A percentile compares a stretch with the other conserved stretches of the same genome.
Conservation (phyloP, 1,140 invertebrate genomes). For the Triops cancriformis region DNA sequence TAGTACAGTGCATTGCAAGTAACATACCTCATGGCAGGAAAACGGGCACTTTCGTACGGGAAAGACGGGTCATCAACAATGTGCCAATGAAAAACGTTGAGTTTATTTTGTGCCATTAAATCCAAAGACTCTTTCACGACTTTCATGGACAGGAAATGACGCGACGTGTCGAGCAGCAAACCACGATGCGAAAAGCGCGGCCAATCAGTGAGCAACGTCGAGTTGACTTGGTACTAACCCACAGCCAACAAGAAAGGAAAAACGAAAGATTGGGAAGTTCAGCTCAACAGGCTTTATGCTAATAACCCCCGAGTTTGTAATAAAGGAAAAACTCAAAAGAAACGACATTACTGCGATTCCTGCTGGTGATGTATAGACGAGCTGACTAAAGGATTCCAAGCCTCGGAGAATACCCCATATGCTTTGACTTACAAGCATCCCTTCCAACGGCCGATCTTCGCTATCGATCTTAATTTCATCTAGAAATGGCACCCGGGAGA, state of each 20-base stretch:
- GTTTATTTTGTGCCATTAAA: conserved; percentile 78
- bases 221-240: conserved; percentile 39
- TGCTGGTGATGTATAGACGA: conserved; percentile 46
- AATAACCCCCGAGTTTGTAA: conserved; percentile 13
- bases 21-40: conserved; percentile 59
- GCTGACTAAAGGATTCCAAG: conserved; percentile 67
- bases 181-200: conserved; percentile 68
- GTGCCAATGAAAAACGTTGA: conserved; percentile 93
- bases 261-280: neutral
- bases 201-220: conserved; percentile 54
- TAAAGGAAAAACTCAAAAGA: conserved; percentile 40
- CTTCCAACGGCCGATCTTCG: conserved; percentile 35
- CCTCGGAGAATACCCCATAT: conserved; percentile 71
- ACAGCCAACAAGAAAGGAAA: neutral
- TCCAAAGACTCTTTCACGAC: conserved; percentile 59
- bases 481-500: conserved; percentile 31
- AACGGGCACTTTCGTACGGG: conserved; percentile 67
- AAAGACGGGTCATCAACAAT: conserved; percentile 87
- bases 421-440: conserved; percentile 36
- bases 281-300: conserved; percentile 4
- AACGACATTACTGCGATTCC: conserved; percentile 39
- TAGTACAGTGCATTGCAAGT: neutral
- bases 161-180: conserved; percentile 68
- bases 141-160: conserved; percentile 63
- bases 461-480: conserved; percentile 44